phyloP scores from a whole-genome alignment of 2,113 vertebrate genomes.

The Poicephalus meyeri region DNA sequence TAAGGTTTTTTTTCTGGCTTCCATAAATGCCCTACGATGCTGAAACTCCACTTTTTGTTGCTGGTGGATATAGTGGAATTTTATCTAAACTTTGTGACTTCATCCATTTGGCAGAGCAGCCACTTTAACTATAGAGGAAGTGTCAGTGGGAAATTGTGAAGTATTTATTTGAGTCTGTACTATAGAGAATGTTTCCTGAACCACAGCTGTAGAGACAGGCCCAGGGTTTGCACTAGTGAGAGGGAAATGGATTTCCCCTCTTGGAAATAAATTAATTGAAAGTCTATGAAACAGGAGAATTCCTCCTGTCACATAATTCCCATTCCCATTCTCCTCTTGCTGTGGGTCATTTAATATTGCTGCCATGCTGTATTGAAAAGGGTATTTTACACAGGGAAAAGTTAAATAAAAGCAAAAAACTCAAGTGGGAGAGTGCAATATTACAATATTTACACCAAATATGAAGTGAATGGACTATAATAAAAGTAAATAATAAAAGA shows the following conservation, averaged over 20 bases:
- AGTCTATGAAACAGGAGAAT: slow-evolving; percentile 13
- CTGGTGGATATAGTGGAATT: slow-evolving; percentile 16
- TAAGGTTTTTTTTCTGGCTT: neutral
- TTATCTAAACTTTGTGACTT: slow-evolving; percentile 3
- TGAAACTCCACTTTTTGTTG: neutral
- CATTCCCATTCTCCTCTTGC: neutral
- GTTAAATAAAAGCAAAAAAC: neutral
- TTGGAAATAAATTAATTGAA: slow-evolving; percentile 41
- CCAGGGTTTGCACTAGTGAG: neutral
- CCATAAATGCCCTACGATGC: neutral
- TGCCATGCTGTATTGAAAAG: slow-evolving; percentile 16
- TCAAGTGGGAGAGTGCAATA: neutral
- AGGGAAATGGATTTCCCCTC: slow-evolving; percentile 1
- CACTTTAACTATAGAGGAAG: neutral
- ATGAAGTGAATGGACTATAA: neutral
- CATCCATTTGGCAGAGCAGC: neutral
- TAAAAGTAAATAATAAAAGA: slow-evolving; percentile 17
- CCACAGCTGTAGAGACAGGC: neutral
- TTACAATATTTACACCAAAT: neutral
- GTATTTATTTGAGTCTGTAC: neutral
- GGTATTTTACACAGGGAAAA: neutral
- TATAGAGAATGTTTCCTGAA: neutral
- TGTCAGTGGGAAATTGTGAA: slow-evolving; percentile 27
- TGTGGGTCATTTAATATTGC: slow-evolving; percentile 19
- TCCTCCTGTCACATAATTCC: neutral